These are phyloP conservation scores for Aegypius monachus DNA, from an alignment of 2,113 vertebrate genomes.

Conservation along the genomic window DNA sequence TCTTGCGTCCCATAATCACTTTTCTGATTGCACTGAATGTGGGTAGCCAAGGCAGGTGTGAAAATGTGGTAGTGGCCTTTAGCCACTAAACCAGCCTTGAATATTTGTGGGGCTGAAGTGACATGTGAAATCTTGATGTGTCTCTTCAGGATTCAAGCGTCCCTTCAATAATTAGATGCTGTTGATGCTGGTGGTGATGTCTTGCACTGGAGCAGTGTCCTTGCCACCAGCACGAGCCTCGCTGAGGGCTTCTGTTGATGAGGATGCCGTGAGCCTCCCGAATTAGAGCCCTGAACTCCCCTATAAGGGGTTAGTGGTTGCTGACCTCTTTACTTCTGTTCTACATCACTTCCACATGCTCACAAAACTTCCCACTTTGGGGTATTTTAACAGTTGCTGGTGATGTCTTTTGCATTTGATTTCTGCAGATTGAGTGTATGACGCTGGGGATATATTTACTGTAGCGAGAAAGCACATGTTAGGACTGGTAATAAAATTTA, in stretches of 20 bases:
- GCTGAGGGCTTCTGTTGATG: rapidly evolving
- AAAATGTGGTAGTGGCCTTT: background rate
- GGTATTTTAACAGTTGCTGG: background rate
- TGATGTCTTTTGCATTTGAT: background rate
- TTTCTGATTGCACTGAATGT: background rate
- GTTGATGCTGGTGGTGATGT: background rate
- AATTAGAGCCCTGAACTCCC: background rate
- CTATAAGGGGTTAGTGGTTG: rapidly evolving
- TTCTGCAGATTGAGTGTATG: background rate
- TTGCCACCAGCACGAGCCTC: rapidly evolving
- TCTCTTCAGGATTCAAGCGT: background rate
- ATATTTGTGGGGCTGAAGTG: rapidly evolving
- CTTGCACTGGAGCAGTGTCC: background rate
- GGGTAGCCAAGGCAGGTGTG: background rate
- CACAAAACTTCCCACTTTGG: no score
- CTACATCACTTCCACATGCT: rapidly evolving
- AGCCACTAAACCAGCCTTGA: rapidly evolving
- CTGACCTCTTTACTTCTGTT: background rate
- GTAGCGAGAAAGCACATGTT: background rate
- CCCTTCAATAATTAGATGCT: background rate
- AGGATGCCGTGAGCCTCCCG: background rate
- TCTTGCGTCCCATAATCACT: background rate
- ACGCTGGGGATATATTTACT: background rate
- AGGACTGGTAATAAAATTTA: background rate
- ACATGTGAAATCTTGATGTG: background rate